Evolutionary conservation across 2,113 vertebrate genomes (phyloP), one percentile per base, ranked within the genome.

Genomic region (Lophura nycthemera): DNA sequence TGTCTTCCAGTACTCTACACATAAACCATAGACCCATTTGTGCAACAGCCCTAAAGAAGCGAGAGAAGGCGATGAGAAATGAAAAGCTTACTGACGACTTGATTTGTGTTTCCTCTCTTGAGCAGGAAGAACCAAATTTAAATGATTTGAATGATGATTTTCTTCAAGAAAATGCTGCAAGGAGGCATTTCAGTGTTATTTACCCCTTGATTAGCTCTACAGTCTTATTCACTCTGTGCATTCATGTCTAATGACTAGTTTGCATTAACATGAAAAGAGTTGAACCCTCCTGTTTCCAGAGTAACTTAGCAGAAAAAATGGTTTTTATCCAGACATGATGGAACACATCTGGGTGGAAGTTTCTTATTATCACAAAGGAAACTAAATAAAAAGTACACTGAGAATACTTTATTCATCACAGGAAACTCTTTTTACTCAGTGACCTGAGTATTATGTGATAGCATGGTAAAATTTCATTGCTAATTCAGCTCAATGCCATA

Each of bases 61-160:
- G 40, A 69, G 43, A 79, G 20, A 10, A 90, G 45, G 18, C 70
- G 80, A 54, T 16, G 19, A 79, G 29, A 73, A 8, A 79, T 50
- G 24, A 63, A 80, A 76, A 89, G 15, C 10, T 5, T 48, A 85
- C 30, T 82, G 54, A 78, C 87, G 77, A 85, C 89, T 92, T 92
- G 86, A 82, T 86, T 90, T 87, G 14, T 90, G 17, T 90, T 94
- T 93, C 84, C 50, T 79, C 45, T 27, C 8, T 64, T 60, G 32
- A 89, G 67, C 74, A 92, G 87, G 89, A 96, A 90, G 74, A 93
- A 85, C 59, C 24, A 82, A 74, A 96, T 94, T 95, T 90, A 73
- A 78, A 45, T 17, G 48, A 56, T 70, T 71, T 87, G 66, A 95
- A 91, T 66, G 66, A 89, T 47, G 36, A 50, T 76, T 94, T 95